Base-by-base conservation (phyloP, 2,888 invertebrate genomes). In the Lasioglossum leucozonium region DNA sequence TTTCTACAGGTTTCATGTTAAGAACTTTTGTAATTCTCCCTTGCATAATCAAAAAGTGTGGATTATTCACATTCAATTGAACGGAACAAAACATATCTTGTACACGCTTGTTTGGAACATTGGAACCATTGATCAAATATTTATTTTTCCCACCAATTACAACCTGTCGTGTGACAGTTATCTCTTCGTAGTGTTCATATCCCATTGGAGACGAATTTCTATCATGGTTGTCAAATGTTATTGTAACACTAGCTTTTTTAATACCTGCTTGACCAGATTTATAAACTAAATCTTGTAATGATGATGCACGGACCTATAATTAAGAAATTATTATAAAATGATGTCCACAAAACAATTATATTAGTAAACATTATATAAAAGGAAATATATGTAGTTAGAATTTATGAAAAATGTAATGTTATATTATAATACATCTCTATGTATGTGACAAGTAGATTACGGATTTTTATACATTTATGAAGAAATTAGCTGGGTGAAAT, bases 1-100 rank as follows among this genome's bases (percentile, higher is more conserved):
- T 98, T 97, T 99, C 99, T 71, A 97, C 96, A 0, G 99, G 99
- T 94, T 99, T 99, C 99, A 99, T 99, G 95, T 99, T 99, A 42
- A 99, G 96, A 3, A 99, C 99, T 96, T 99, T 99, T 1, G 99
- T 99, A 90, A 99, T 99, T 88, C 99, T 97, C 0, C 99, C 99
- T 96, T 99, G 99, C 99, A 99, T 99, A 93, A 99, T 99, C 55
- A 99, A 96, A 95, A 99, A 99, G 95, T 99, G 99, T 0, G 99
- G 99, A 95, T 99, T 99, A 95, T 99, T 99, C 2, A 99, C 99
- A 94, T 99, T 99, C 62, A 99, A 96, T 94, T 99, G 99, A 10
- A 99, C 98, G 0, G 99, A 99, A 92, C 99, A 98, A 95, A 99
- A 99, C 94, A 99, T 96, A 95, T 99, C 99, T 65, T 97, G 97